Evolutionary conservation across 2,888 invertebrate genomes (phyloP).

Genomic region (Cataglyphis rosenhaueri): DNA sequence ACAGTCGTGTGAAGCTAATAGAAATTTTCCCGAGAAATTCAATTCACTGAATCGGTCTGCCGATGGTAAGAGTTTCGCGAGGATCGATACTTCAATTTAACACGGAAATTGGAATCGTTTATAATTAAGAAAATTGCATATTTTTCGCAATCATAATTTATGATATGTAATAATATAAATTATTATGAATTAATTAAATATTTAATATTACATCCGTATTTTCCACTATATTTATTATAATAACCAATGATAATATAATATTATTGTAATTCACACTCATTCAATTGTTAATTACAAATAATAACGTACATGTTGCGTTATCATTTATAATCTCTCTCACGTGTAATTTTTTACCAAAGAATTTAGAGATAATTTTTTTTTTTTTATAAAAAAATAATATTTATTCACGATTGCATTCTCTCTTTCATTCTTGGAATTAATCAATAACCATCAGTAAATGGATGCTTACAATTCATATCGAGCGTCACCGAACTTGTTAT

Average conservation of each 20-base stretch:
- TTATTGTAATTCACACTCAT: neutral
- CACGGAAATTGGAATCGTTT: neutral
- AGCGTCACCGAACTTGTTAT: conserved; percentile 89
- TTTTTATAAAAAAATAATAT: neutral
- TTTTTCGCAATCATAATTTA: neutral
- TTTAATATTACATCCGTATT: neutral
- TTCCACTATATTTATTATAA: neutral
- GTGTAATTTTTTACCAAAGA: neutral
- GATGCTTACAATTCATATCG: conserved; percentile 91
- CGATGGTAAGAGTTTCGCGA: neutral
- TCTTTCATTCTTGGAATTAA: neutral
- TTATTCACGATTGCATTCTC: neutral
- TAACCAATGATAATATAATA: neutral
- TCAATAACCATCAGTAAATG: neutral
- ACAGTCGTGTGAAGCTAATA: conserved; percentile 24
- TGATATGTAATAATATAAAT: neutral
- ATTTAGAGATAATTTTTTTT: neutral
- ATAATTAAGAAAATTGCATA: conserved; percentile 3
- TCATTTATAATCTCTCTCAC: neutral
- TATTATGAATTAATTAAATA: neutral
- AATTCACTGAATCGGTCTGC: neutral
- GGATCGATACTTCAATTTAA: neutral
- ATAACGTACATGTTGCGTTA: neutral
- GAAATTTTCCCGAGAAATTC: conserved; percentile 30
- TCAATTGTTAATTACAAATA: neutral